These are phyloP conservation scores for Donacobius atricapilla DNA, from an alignment of 2,113 vertebrate genomes.

Conservation along the genomic window DNA sequence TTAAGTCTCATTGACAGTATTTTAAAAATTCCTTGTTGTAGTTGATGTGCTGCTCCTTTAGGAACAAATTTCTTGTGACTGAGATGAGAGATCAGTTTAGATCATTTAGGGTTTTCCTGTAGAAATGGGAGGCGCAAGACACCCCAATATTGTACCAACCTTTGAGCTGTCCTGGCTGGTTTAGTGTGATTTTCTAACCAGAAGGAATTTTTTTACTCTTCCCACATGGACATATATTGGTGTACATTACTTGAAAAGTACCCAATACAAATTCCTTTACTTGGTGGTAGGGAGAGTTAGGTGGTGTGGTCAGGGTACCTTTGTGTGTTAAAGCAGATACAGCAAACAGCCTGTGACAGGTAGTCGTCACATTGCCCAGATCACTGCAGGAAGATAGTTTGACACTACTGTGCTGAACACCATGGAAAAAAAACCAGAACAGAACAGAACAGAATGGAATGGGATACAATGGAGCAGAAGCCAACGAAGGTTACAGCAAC, in stretches of 20 bases:
- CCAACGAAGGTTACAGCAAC: rapidly evolving
- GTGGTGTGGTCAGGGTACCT: background rate
- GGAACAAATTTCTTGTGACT: background rate
- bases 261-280: background rate
- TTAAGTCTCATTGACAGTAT: background rate
- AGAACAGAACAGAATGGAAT: background rate
- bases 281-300: background rate
- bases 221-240: background rate
- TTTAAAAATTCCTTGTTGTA: background rate
- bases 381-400: background rate
- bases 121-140: background rate
- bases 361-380: background rate
- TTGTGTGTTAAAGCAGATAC: background rate
- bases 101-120: background rate
- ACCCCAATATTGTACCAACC: background rate
- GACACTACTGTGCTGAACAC: background rate
- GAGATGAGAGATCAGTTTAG: background rate
- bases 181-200: background rate
- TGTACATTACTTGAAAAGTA: background rate
- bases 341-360: background rate
- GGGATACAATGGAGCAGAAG: background rate
- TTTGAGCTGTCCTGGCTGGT: background rate
- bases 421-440: background rate
- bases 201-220: background rate
- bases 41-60: background rate